Conservation (phyloP, 2,113 vertebrate genomes). For the Eclectus roratus region DNA sequence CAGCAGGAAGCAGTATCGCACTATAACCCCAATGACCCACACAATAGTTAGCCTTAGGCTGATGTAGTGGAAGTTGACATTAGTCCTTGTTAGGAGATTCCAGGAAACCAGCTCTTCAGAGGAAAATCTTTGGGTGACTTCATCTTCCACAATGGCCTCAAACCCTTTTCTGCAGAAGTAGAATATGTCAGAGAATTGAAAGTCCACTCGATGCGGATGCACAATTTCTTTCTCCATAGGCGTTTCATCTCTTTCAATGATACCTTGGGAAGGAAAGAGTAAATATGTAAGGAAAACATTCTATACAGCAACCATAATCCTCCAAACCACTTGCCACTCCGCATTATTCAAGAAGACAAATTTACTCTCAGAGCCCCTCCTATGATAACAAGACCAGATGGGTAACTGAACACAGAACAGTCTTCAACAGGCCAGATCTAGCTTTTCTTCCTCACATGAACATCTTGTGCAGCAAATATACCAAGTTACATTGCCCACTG, state of each 20-base stretch:
- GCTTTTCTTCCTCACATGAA: neutral
- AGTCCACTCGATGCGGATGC: conserved; percentile 77
- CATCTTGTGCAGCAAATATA: neutral
- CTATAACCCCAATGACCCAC: conserved; percentile 88
- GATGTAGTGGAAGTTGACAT: conserved; percentile 91
- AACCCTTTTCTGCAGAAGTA: conserved; percentile 92
- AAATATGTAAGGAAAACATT: neutral
- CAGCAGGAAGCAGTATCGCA: conserved; percentile 89
- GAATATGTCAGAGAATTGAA: conserved; percentile 85
- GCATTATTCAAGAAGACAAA: neutral
- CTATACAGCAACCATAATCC: neutral
- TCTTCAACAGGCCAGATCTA: neutral
- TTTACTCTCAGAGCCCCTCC: neutral
- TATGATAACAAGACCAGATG: neutral
- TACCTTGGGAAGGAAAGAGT: conserved; percentile 74
- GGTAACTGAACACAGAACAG: neutral
- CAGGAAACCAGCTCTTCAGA: conserved; percentile 94
- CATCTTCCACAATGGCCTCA: conserved; percentile 92
- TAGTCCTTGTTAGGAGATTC: conserved; percentile 98
- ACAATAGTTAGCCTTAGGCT: conserved; percentile 86
- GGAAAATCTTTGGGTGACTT: conserved; percentile 95
- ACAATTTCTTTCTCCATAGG: conserved; percentile 89
- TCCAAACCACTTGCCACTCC: neutral
- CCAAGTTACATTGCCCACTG: neutral
- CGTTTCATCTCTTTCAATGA: conserved; percentile 85